A percentile compares a stretch with the other conserved stretches of the same genome.
Conservation (phyloP, 2,888 invertebrate species). For the Nasonia oneida region DNA sequence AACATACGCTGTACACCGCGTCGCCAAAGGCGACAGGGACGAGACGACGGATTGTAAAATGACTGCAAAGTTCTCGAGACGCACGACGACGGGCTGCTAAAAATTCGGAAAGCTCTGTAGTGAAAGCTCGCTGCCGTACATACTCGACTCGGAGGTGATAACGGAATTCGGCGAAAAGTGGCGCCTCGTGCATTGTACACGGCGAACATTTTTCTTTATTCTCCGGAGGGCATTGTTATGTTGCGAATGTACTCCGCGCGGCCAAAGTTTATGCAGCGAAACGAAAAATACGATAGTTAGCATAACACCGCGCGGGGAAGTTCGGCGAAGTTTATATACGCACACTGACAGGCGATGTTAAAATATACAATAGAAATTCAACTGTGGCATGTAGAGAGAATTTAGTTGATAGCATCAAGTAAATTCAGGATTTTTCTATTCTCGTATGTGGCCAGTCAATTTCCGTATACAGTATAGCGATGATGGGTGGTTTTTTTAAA, state of each 20-base stretch:
- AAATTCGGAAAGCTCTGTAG: neutral
- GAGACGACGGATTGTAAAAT: neutral
- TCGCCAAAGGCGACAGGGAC: neutral
- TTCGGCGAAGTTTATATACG: neutral
- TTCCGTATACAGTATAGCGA: no score
- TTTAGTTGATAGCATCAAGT: no score
- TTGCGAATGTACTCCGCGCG: neutral
- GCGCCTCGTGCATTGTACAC: neutral
- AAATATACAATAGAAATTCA: neutral
- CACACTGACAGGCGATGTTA: neutral
- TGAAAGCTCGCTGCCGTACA: neutral
- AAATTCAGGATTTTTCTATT: no score
- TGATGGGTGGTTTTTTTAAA: no score
- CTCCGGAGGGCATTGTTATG: neutral
- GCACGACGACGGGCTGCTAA: neutral
- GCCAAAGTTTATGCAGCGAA: neutral
- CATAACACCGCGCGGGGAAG: neutral
- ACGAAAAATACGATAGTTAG: neutral
- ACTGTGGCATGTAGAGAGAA: neutral
- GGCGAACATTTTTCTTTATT: neutral
- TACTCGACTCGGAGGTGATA: neutral
- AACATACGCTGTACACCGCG: neutral
- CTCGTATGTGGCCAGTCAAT: no score
- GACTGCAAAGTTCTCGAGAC: neutral
- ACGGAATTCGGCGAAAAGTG: neutral